Evolutionary conservation across 2,797 vertebrate species (phyloP), one percentile per base, ranked within the genome.

Genomic region (Myripristis jacobus): DNA sequence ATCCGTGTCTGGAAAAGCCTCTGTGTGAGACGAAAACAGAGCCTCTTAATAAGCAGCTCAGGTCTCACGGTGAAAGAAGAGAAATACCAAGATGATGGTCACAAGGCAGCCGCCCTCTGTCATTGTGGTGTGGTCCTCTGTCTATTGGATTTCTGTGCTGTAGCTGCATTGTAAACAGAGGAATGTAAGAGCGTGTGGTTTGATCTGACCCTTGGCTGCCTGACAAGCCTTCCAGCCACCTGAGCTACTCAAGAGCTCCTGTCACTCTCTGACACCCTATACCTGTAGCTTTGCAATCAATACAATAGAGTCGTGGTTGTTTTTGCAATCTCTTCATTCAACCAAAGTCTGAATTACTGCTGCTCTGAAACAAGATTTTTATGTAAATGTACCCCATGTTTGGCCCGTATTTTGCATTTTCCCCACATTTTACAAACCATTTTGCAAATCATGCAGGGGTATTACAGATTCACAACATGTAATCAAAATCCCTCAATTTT

Each of bases 81-180:
- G 55, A 75, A 70, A 59, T 57, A 21, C 34, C 60, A 59, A 62
- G 43, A 71, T 22, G 24, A 19, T 51, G 67, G 67, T 56, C 44
- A 60, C 53, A 68, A 69, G 51, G 59, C 51, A 34, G 62, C 80
- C 76, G 64, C 76, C 57, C 25, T 27, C 44, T 72, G 77, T 73
- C 52, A 48, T n/a, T 61, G 67, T n/a, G 52, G 84, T 70, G 51
- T 57, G 70, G 79, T 83, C 77, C 66, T 50, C 48, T n/a, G 54
- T 85, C 86, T 84, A 82, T 86, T 85, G 66, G 70, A 83, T 77
- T 83, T 66, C 66, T 70, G 65, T 68, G 72, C 62, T 43, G 56
- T 46, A 29, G 72, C 77, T 74, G 64, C 58, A 59, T 73, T 75
- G 63, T 59, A 70, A 66, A 85, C 52, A 53, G 15, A 51, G 44